Base-by-base conservation (phyloP, 2,113 vertebrate genomes). In the Mohoua ochrocephala region DNA sequence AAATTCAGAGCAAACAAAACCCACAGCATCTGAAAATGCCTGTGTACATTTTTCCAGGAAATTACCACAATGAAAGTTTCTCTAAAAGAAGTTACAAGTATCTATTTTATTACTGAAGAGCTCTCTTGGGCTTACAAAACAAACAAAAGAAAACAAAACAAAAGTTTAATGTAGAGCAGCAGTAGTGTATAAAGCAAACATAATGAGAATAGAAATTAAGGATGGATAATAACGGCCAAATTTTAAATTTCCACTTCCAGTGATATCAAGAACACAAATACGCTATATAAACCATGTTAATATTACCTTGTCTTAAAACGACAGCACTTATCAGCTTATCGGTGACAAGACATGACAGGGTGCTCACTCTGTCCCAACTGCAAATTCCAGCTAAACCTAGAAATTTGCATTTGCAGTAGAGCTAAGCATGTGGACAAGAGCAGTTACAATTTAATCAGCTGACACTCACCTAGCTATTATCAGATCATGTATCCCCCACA, bases 71-170 rank as follows among this genome's bases (percentile, higher is more conserved):
- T 11, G 5, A 30, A 3, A 42, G 11, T 57, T 84, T 76, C 35
- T 61, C 31, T 61, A 50, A 24, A 70, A 59, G 2, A 44, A 57
- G 5, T 26, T 67, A 42, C 7, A 56, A 69, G n/a, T 39, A 59
- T 26, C 7, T 50, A 2, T 28, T 87, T 52, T 28, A 37, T 27
- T 73, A 60, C 4, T 69, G 14, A 92, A 95, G 35, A 27, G 21
- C 3, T 79, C 9, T 85, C 69, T 59, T 28, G 8, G 27, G 26
- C 8, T 75, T 73, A 73, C 11, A 12, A 77, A 94, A 88, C 39
- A 50, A 75, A 20, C n/a, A 3, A n/a, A 67, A 1, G 31, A 31
- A 39, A 4, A 1, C 14, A 31, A 31, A 35, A 8, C 17, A 4
- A 15, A 23, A 59, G 14, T 27, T 52, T 27, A 45, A 56, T n/a